Conservation (phyloP, 2,888 invertebrate species). For the Drosophila multiciliata region DNA sequence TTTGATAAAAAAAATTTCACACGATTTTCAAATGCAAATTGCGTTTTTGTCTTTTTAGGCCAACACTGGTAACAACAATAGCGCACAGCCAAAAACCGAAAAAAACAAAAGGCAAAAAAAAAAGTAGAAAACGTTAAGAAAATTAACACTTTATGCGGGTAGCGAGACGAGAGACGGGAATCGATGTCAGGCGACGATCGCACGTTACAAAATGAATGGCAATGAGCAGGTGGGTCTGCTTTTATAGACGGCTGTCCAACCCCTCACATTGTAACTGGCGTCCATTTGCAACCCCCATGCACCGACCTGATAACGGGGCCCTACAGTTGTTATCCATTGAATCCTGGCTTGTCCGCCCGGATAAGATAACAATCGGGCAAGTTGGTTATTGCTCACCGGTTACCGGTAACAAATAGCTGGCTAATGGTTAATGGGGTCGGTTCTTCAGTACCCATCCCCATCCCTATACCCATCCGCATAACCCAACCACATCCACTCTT, state of each 20-base stretch:
- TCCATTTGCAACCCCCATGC: constrained; percentile 34
- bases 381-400: constrained; percentile 20
- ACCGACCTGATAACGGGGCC: constrained; percentile 1
- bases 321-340: constrained; percentile 31
- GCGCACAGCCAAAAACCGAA: constrained; percentile 31
- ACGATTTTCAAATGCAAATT: constrained; percentile 77
- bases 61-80: constrained; percentile 26
- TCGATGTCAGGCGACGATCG: constrained; percentile 47
- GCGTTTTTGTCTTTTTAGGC: constrained; percentile 56
- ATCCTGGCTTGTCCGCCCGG: constrained; percentile 64
- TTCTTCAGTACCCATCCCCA: background rate
- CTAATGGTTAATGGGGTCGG: constrained; percentile 40
- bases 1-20: constrained; percentile 60
- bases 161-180: constrained; percentile 21
- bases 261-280: constrained; percentile 21
- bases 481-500: constrained; percentile 23
- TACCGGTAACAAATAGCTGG: constrained; percentile 8
- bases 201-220: constrained; percentile 77
- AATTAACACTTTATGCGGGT: constrained; percentile 78
- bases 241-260: constrained; percentile 68
- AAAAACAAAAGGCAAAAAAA: constrained; percentile 8
- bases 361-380: constrained; percentile 70
- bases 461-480: constrained; percentile 28
- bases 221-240: constrained; percentile 74
- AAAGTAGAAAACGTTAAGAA: constrained; percentile 21